Evolutionary conservation across 1,140 invertebrate genomes (phyloP).

Genomic region (Papilio helenus): DNA sequence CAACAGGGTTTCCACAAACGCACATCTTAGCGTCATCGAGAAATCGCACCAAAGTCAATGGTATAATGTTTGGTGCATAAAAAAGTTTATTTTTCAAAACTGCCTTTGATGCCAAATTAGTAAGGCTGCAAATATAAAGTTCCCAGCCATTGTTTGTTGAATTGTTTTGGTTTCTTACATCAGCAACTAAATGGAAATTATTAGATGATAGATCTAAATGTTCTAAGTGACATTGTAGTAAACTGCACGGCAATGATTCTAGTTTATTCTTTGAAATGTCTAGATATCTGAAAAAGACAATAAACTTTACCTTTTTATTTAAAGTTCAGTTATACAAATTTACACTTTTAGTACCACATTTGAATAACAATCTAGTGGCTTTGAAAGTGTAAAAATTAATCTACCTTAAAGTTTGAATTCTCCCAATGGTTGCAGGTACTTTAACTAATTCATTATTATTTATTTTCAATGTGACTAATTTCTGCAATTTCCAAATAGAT

Average conservation of each 20-base stretch:
- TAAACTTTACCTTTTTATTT: conserved; percentile 36
- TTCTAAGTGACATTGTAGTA: conserved; percentile 82
- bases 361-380: not conserved
- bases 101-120: conserved; percentile 62
- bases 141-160: conserved; percentile 69
- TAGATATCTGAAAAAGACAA: conserved; percentile 70
- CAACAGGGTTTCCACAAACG: conserved; percentile 84
- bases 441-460: conserved; percentile 77
- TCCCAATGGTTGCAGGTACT: conserved; percentile 80
- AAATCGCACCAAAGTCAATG: conserved; percentile 84
- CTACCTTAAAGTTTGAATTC: conserved; percentile 67
- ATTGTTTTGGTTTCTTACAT: conserved; percentile 53
- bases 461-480: conserved; percentile 83
- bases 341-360: not conserved
- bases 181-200: conserved; percentile 67
- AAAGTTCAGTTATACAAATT: not conserved
- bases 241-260: conserved; percentile 81
- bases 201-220: conserved; percentile 84
- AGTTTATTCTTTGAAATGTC: conserved; percentile 83
- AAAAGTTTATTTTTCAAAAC: conserved; percentile 75
- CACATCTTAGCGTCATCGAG: conserved; percentile 86
- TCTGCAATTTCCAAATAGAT: conserved; percentile 84
- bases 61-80: conserved; percentile 85
- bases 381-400: not conserved
- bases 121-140: conserved; percentile 67